These are phyloP conservation scores for Puffinus mauretanicus DNA, from an alignment of 2,113 vertebrate species.

Conservation along the genomic window DNA sequence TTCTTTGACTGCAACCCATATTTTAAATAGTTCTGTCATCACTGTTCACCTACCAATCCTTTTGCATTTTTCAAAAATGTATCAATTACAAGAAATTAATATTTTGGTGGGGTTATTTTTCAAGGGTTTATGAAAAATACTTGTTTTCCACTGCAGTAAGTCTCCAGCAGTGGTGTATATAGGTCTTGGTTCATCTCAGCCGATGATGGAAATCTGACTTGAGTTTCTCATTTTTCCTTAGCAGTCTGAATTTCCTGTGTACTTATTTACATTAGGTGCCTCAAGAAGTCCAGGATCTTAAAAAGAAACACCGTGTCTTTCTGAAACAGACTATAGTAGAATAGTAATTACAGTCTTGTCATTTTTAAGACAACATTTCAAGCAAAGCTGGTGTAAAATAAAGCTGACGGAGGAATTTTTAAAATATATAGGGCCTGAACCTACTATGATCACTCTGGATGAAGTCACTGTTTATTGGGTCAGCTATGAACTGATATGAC, in stretches of 20 bases:
- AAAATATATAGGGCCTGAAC: neutral
- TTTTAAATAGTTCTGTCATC: constrained; percentile 65
- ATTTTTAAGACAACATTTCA: constrained; percentile 22
- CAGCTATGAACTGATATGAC: neutral
- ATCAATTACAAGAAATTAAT: constrained; percentile 65
- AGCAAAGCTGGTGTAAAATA: constrained; percentile 8
- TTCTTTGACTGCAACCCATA: constrained; percentile 64
- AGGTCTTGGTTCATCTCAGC: constrained; percentile 42
- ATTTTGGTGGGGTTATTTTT: constrained; percentile 67
- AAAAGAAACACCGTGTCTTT: neutral
- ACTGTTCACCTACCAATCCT: constrained; percentile 3
- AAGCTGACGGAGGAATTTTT: constrained; percentile 31
- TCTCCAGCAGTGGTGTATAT: constrained; percentile 8
- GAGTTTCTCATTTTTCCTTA: constrained; percentile 46
- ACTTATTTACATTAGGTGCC: constrained; percentile 34
- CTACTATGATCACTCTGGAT: neutral
- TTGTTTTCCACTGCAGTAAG: constrained; percentile 53
- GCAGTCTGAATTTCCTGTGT: constrained; percentile 29
- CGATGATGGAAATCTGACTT: constrained; percentile 45
- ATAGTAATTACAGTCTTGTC: neutral
- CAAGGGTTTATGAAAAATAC: constrained; percentile 57
- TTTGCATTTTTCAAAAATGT: constrained; percentile 43
- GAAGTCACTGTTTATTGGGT: neutral
- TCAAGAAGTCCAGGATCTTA: constrained; percentile 29
- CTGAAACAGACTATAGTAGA: neutral